Evolutionary conservation across 2,888 invertebrate genomes (phyloP).

Genomic region (Tachina fera): DNA sequence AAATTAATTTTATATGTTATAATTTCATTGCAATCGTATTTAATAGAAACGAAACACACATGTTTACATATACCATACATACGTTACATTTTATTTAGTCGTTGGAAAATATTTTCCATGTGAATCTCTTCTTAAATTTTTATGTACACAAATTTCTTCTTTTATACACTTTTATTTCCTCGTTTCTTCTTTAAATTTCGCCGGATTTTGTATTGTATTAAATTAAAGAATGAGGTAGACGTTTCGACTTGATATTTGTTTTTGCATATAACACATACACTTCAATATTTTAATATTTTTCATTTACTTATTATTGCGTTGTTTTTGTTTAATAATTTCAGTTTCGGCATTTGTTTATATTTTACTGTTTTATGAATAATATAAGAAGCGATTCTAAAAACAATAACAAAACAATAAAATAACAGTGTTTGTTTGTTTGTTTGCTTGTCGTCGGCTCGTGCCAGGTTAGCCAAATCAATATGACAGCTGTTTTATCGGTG

Average conservation of each 20-base stretch:
- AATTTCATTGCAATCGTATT: background rate
- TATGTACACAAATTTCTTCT: constrained; percentile 27
- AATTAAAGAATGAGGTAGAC: constrained; percentile 36
- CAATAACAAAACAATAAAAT: constrained; percentile 38
- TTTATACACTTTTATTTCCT: background rate
- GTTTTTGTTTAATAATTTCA: constrained; percentile 24
- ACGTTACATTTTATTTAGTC: constrained; percentile 54
- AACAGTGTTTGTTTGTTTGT: constrained; percentile 54
- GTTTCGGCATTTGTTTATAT: constrained; percentile 36
- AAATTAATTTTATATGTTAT: background rate
- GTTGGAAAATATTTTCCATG: constrained; percentile 36
- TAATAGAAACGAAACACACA: constrained; percentile 12
- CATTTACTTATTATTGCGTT: constrained; percentile 14
- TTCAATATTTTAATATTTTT: background rate
- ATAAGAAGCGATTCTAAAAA: constrained; percentile 28
- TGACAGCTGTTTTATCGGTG: constrained; percentile 53
- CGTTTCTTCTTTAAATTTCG: background rate
- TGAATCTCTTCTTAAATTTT: constrained; percentile 7
- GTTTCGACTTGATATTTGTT: constrained; percentile 2
- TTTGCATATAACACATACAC: background rate
- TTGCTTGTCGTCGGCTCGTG: background rate
- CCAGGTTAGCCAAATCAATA: constrained; percentile 40
- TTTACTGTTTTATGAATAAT: constrained; percentile 16
- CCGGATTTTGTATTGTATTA: constrained; percentile 34
- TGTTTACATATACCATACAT: background rate